Percentiles rank a stretch among this genome's conserved stretches.
These are phyloP conservation scores for Prostheceraeus crozeri DNA, from an alignment of 2,888 invertebrate species.

Conservation along the genomic window DNA sequence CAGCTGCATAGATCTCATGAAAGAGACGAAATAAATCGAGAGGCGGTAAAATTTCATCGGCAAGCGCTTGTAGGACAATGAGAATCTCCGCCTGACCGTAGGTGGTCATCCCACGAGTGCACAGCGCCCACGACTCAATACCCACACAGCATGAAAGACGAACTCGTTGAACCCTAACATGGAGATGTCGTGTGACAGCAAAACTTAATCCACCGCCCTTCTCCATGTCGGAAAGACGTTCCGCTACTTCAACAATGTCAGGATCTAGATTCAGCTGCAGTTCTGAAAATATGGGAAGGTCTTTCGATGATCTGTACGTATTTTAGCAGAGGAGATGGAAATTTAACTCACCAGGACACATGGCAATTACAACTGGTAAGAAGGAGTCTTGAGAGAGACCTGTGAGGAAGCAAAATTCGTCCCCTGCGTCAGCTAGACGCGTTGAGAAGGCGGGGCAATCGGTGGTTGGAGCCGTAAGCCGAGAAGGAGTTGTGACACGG, in stretches of 20 bases:
- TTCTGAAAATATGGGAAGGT: too few species aligned
- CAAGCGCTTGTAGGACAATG: constrained; percentile 65
- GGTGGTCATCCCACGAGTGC: constrained; percentile 68
- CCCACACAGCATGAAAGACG: constrained; percentile 32
- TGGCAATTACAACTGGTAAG: too few species aligned
- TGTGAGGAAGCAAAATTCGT: too few species aligned
- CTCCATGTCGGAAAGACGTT: constrained; percentile 10
- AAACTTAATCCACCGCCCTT: constrained; percentile 9
- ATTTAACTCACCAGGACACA: too few species aligned
- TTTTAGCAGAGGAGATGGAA: too few species aligned
- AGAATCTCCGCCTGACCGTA: constrained; percentile 77
- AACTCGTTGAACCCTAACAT: constrained; percentile 12
- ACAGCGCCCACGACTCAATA: constrained; percentile 64
- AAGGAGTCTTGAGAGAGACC: too few species aligned
- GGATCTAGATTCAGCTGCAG: constrained; percentile 12
- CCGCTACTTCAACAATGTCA: constrained; percentile 29
- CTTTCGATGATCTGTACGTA: too few species aligned
- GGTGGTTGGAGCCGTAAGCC: background rate
- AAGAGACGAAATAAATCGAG: constrained; percentile 70
- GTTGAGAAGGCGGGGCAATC: too few species aligned
- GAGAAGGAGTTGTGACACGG: background rate
- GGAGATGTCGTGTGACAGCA: constrained; percentile 24
- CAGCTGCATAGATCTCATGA: constrained; percentile 65
- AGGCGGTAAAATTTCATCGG: constrained; percentile 61
- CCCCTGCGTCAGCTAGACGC: constrained; percentile 40